Conservation (phyloP, 2,888 invertebrate species). For the Ormyrus nitidulus region DNA sequence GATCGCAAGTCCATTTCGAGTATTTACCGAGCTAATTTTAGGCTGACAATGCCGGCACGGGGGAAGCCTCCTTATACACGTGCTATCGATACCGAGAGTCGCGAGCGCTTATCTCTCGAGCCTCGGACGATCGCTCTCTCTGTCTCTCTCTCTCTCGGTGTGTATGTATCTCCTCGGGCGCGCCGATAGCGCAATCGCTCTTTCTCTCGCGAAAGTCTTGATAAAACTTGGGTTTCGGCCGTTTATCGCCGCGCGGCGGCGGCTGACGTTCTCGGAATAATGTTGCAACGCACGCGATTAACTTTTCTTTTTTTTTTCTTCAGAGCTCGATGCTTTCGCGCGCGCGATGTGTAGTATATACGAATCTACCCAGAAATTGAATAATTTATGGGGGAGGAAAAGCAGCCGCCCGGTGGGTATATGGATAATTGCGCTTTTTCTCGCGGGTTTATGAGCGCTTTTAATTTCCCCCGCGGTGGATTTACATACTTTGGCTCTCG, state of each 20-base stretch:
- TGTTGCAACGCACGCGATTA: slow-evolving; percentile 30
- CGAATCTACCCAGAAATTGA: too few relatives aligned
- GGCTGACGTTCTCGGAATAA: slow-evolving; percentile 11
- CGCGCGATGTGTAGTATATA: too few relatives aligned
- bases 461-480: too few relatives aligned
- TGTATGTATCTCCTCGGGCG: not conserved
- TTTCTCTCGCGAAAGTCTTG: not conserved
- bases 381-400: too few relatives aligned
- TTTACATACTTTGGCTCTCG: too few relatives aligned
- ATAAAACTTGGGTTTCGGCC: not conserved
- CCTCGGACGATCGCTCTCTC: not conserved
- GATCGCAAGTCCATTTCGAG: slow-evolving; percentile 53
- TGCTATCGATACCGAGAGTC: not conserved
- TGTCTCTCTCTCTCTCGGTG: too few relatives aligned
- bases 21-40: slow-evolving; percentile 50
- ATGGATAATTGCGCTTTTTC: too few relatives aligned
- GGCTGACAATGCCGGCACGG: slow-evolving; percentile 20
- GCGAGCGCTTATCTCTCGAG: not conserved
- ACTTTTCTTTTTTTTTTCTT: too few relatives aligned
- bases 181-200: not conserved
- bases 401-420: too few relatives aligned
- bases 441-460: too few relatives aligned
- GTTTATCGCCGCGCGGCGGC: not conserved
- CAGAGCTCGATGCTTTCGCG: slow-evolving; percentile 3
- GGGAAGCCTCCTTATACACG: slow-evolving; percentile 2